phyloP scores from a whole-genome alignment of 2,888 invertebrate genomes.

The Gymnoscelis rufifasciata region DNA sequence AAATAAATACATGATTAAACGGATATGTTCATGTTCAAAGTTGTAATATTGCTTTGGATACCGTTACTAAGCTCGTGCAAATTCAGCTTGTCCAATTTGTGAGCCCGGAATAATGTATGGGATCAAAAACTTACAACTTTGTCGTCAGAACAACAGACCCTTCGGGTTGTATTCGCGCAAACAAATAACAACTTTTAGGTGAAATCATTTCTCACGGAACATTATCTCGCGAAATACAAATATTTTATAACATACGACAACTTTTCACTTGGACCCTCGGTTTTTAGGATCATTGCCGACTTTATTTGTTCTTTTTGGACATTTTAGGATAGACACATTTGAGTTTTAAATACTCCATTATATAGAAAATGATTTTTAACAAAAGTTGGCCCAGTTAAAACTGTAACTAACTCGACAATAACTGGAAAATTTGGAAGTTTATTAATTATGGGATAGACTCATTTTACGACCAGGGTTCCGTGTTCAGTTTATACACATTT shows the following conservation, averaged over 20 bases:
- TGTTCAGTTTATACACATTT: too few species aligned
- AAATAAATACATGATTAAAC: too few species aligned
- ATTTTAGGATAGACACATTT: too few species aligned
- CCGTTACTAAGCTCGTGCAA: not conserved
- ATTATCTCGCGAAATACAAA: slow-evolving; percentile 14
- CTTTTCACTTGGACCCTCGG: slow-evolving; percentile 9
- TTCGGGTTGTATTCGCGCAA: slow-evolving; percentile 13
- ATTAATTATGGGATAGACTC: too few species aligned
- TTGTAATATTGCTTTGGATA: too few species aligned
- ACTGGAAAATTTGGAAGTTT: too few species aligned
- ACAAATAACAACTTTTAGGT: slow-evolving; percentile 23
- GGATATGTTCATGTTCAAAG: too few species aligned
- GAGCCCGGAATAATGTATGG: not conserved
- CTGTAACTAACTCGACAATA: too few species aligned
- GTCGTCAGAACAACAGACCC: slow-evolving; percentile 9
- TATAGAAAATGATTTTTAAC: too few species aligned
- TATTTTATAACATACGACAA: slow-evolving; percentile 9
- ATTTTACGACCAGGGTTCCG: too few species aligned
- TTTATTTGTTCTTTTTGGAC: not conserved
- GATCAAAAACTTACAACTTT: not conserved
- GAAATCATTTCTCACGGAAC: slow-evolving; percentile 18
- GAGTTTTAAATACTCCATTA: too few species aligned
- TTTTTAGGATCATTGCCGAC: slow-evolving; percentile 2
- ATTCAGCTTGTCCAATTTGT: not conserved
- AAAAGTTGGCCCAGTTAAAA: too few species aligned